phyloP scores from a whole-genome alignment of 1,140 invertebrate species.

The Drosophila pseudoobscura region DNA sequence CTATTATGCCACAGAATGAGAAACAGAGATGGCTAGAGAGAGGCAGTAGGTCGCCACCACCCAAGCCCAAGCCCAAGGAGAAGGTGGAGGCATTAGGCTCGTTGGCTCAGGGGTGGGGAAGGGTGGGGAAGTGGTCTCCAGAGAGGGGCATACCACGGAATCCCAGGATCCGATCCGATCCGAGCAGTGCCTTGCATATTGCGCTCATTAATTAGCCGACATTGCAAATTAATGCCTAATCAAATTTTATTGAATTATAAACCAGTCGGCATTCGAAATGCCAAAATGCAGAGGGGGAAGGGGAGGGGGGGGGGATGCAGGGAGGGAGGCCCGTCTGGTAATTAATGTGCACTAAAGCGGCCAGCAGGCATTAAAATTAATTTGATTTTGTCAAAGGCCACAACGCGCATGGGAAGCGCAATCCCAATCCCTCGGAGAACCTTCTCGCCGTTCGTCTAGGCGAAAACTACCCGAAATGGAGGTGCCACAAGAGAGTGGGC shows the following conservation, averaged over 20 bases:
- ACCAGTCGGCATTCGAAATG: constrained; percentile 61
- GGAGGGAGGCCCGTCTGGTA: constrained; percentile 3
- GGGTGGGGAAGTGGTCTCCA: too few relatives aligned
- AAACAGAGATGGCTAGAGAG: constrained; percentile 4
- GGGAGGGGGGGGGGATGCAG: too few relatives aligned
- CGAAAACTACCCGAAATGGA: neutral
- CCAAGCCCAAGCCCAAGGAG: constrained; percentile 12
- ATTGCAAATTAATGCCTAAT: constrained; percentile 80
- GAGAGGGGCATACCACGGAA: too few relatives aligned
- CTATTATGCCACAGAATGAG: constrained; percentile 71
- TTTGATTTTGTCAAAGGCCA: constrained; percentile 51
- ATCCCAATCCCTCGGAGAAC: constrained; percentile 26
- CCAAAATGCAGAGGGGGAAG: constrained; percentile 31
- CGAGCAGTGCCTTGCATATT: constrained; percentile 31
- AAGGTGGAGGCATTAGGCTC: constrained; percentile 15
- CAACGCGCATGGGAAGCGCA: constrained; percentile 32
- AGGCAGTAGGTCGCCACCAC: constrained; percentile 58
- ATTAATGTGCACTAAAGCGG: constrained; percentile 45
- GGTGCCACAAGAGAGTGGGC: too few relatives aligned
- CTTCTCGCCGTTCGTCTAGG: constrained; percentile 10
- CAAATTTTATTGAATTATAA: constrained; percentile 82
- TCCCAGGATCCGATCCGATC: neutral
- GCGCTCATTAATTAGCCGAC: constrained; percentile 76
- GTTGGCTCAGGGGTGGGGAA: neutral
- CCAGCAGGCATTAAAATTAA: constrained; percentile 49